These are phyloP conservation scores for Trichomycterus rosablanca DNA, from an alignment of 2,113 vertebrate genomes.

Conservation along the genomic window DNA sequence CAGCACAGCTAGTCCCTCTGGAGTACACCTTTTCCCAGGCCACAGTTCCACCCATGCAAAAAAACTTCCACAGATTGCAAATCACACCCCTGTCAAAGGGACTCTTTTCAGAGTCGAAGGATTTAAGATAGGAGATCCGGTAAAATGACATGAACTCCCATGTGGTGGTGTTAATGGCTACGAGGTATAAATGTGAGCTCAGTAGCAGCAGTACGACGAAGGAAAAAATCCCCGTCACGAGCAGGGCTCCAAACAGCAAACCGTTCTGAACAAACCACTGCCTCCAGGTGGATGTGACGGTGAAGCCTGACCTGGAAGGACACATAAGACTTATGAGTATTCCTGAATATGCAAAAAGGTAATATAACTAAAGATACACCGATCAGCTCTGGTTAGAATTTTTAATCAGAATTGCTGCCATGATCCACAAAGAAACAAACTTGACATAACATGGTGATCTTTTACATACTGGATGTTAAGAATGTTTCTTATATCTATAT, in stretches of 20 bases:
- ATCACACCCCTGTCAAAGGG: conserved; percentile 85
- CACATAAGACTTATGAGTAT: not conserved
- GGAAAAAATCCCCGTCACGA: conserved; percentile 65
- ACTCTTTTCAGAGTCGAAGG: conserved; percentile 68
- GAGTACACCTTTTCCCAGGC: conserved; percentile 81
- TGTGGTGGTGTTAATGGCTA: conserved; percentile 84
- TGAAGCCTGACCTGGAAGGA: conserved; percentile 77
- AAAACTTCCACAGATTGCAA: conserved; percentile 86
- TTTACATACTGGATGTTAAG: too few species aligned
- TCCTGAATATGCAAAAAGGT: not conserved
- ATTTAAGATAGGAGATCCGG: conserved; percentile 83
- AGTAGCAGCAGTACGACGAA: conserved; percentile 74
- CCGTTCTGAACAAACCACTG: conserved; percentile 72
- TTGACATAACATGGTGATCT: too few species aligned
- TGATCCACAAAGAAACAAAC: too few species aligned
- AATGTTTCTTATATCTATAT: too few species aligned
- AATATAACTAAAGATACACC: too few species aligned
- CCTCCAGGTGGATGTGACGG: conserved; percentile 63
- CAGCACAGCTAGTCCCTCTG: conserved; percentile 43
- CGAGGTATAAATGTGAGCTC: conserved; percentile 83
- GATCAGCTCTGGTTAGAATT: too few species aligned
- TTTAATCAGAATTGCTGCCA: too few species aligned
- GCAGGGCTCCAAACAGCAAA: conserved; percentile 72
- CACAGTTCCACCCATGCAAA: conserved; percentile 76
- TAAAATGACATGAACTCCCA: conserved; percentile 95